Conservation (phyloP, 2,888 invertebrate species). For the Athetis lepigone region DNA sequence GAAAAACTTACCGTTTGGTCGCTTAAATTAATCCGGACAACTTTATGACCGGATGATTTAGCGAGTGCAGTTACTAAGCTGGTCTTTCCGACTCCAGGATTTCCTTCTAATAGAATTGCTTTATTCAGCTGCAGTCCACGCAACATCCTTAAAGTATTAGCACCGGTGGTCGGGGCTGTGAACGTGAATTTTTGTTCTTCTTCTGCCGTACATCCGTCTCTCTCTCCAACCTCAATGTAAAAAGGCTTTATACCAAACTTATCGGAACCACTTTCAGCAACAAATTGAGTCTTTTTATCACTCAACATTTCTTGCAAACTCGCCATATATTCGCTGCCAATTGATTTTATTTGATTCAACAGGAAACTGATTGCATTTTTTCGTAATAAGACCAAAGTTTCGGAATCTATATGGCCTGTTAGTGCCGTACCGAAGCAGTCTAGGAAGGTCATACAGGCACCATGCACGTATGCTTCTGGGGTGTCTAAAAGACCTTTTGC, state of each 20-base stretch:
- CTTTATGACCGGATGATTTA: constrained; percentile 94
- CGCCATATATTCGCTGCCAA: constrained; percentile 80
- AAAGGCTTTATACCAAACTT: constrained; percentile 95
- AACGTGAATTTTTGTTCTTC: constrained; percentile 91
- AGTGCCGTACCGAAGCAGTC: constrained; percentile 97
- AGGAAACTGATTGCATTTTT: constrained; percentile 90
- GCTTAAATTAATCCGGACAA: constrained; percentile 98
- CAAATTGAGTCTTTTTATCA: constrained; percentile 77
- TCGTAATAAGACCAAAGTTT: constrained; percentile 83
- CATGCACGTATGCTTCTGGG: constrained; percentile 95
- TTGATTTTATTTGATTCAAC: constrained; percentile 86
- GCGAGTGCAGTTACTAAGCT: constrained; percentile 98
- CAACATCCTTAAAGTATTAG: constrained; percentile 95
- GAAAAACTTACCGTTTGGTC: constrained; percentile 97
- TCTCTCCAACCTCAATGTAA: constrained; percentile 91
- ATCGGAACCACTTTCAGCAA: constrained; percentile 76
- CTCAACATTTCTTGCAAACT: constrained; percentile 74
- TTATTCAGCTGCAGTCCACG: constrained; percentile 97
- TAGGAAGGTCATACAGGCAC: constrained; percentile 97
- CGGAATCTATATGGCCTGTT: constrained; percentile 92
- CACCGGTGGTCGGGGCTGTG: constrained; percentile 94
- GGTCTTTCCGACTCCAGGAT: constrained; percentile 99
- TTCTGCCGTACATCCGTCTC: constrained; percentile 61
- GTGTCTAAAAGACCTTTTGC: constrained; percentile 83
- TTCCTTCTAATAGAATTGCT: constrained; percentile 98